A percentile compares a stretch with the other conserved stretches of the same genome.
These are phyloP conservation scores for Austrolebias charrua DNA, from an alignment of 2,797 vertebrate species.

Conservation along the genomic window DNA sequence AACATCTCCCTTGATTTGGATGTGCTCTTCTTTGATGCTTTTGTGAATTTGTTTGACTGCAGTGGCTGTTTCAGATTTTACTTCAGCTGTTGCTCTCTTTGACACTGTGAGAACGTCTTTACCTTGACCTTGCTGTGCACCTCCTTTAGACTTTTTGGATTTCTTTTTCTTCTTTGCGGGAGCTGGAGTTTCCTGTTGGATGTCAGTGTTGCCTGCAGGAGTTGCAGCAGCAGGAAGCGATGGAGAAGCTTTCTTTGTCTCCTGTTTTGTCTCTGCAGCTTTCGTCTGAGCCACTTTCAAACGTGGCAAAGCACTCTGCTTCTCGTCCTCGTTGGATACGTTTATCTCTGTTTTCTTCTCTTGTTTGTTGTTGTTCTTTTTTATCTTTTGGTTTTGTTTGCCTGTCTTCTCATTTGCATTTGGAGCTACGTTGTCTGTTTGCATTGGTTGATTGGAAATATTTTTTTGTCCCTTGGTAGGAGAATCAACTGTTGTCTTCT, in stretches of 20 bases:
- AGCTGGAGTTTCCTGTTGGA: conserved; percentile 51
- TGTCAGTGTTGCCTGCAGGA: conserved; percentile 39
- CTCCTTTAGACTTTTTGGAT: conserved; percentile 76
- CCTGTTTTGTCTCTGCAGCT: conserved; percentile 58
- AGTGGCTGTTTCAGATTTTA: conserved; percentile 52
- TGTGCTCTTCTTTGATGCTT: conserved; percentile 51
- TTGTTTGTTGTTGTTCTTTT: conserved; percentile 76
- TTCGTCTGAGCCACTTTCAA: conserved; percentile 40
- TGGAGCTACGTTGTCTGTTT: conserved; percentile 39
- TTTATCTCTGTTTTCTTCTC: conserved; percentile 59
- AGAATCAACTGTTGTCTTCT: conserved; percentile 52
- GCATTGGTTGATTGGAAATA: conserved; percentile 20
- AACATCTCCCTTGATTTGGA: conserved; percentile 62
- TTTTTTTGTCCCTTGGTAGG: conserved; percentile 45
- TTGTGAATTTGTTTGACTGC: conserved; percentile 54
- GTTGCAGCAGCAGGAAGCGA: conserved; percentile 19
- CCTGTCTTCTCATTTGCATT: conserved; percentile 56
- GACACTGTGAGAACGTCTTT: conserved; percentile 63
- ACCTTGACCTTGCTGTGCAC: conserved; percentile 48
- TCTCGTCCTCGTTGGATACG: conserved; percentile 50
- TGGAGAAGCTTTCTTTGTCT: conserved; percentile 42
- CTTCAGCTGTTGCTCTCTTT: conserved; percentile 52
- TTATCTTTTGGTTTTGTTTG: conserved; percentile 65
- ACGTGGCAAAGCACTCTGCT: conserved; percentile 42
- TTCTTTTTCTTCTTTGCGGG: conserved; percentile 77